Percentiles rank a stretch among this genome's conserved stretches.
These are phyloP conservation scores for Sebastolobus altivelis DNA, from an alignment of 2,797 vertebrate species.

Conservation along the genomic window DNA sequence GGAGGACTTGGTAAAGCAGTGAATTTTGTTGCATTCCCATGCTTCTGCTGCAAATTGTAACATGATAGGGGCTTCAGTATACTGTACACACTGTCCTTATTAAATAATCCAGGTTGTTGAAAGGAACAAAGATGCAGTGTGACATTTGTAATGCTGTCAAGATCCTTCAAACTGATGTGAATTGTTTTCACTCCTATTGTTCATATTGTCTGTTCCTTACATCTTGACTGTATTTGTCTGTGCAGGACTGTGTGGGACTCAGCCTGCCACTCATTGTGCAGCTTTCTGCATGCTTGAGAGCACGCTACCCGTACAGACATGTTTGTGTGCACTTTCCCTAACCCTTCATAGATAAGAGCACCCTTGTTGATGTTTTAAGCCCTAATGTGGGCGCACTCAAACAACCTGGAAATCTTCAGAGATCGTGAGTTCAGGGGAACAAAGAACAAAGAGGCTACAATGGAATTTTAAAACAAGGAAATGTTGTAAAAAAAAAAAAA, in stretches of 20 bases:
- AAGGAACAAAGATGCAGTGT: not conserved
- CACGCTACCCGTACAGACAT: slow-evolving; percentile 49
- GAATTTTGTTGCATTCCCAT: not conserved
- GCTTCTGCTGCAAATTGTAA: not conserved
- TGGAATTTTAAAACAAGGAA: slow-evolving; percentile 28
- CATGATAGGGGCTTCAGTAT: not conserved
- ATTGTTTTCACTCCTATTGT: not conserved
- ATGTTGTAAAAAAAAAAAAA: not conserved
- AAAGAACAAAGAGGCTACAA: slow-evolving; percentile 29
- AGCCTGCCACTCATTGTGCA: not conserved
- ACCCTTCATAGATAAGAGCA: slow-evolving; percentile 68
- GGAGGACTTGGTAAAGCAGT: not conserved
- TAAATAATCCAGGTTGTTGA: slow-evolving; percentile 9
- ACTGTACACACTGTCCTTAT: not conserved
- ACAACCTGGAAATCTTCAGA: slow-evolving; percentile 50
- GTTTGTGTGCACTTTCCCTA: slow-evolving; percentile 61
- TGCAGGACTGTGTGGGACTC: not conserved
- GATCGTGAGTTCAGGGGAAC: slow-evolving; percentile 33
- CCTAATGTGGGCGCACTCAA: slow-evolving; percentile 58
- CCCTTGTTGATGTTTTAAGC: slow-evolving; percentile 72
- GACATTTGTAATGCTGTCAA: not conserved
- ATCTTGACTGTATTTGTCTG: slow-evolving; percentile 6
- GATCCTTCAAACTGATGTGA: not conserved
- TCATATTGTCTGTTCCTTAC: not conserved
- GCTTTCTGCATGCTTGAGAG: slow-evolving; percentile 41